phyloP scores from a whole-genome alignment of 2,888 invertebrate species.

The Dicyrtomina minuta region DNA sequence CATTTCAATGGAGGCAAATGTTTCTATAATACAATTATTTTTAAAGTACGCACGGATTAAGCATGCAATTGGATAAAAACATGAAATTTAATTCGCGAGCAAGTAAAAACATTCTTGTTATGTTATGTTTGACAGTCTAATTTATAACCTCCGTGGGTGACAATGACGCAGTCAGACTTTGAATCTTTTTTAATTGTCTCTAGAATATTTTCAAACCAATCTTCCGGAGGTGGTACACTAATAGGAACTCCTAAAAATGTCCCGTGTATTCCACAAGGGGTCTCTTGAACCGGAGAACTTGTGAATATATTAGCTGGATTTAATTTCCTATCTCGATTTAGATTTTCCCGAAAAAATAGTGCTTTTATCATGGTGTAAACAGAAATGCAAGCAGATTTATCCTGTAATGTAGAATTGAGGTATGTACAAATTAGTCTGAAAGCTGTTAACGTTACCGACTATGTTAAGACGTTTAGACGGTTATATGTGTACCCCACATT shows the following conservation, averaged over 20 bases:
- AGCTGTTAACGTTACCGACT: too few species aligned
- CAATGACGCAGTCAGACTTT: constrained; percentile 41
- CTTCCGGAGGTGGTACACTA: constrained; percentile 17
- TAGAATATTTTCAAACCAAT: constrained; percentile 45
- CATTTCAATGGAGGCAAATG: not conserved
- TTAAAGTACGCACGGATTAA: too few species aligned
- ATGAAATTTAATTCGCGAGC: too few species aligned
- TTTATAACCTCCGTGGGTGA: constrained; percentile 46
- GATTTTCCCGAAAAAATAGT: constrained; percentile 41
- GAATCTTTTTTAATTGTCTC: constrained; percentile 31
- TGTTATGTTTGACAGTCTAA: too few species aligned
- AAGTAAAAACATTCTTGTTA: too few species aligned
- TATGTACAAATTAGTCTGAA: not conserved
- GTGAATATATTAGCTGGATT: not conserved
- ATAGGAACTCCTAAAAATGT: constrained; percentile 26
- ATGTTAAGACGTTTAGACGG: too few species aligned
- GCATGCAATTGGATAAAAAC: too few species aligned
- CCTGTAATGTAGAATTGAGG: constrained; percentile 28
- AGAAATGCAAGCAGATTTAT: constrained; percentile 46
- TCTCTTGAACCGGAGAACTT: not conserved
- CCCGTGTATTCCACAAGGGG: not conserved
- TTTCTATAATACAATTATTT: not conserved
- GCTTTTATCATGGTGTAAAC: constrained; percentile 46
- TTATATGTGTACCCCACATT: too few species aligned
- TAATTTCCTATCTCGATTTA: constrained; percentile 35